Conservation (phyloP, 2,113 vertebrate species). For the Spizaetus ornatus region DNA sequence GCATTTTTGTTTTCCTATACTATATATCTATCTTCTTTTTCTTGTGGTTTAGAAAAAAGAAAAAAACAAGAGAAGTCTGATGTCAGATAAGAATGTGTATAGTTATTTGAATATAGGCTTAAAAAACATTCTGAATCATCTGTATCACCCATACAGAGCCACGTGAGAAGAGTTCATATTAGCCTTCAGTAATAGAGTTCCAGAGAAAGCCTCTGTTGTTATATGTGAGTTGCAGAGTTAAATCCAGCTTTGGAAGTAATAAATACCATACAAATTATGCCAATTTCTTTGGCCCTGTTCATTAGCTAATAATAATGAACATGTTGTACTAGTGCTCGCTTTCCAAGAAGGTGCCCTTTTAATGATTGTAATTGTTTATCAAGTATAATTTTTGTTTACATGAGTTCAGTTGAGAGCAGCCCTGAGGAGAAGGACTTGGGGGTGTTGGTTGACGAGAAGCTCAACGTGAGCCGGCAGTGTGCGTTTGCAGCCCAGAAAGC, state of each 20-base stretch:
- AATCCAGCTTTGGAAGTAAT: background rate
- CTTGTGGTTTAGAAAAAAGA: background rate
- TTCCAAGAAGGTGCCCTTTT: background rate
- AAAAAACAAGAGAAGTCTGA: background rate
- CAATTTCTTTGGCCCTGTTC: background rate
- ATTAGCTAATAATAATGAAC: background rate
- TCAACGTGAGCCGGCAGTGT: too few relatives aligned
- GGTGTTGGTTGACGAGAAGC: too few relatives aligned
- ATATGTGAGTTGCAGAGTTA: background rate
- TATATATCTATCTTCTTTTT: background rate
- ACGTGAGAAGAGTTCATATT: background rate
- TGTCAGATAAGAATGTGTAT: background rate
- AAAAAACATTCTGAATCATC: background rate
- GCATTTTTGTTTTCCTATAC: background rate
- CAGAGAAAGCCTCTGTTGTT: background rate
- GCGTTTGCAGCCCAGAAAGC: too few relatives aligned
- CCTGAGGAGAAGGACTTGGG: too few relatives aligned
- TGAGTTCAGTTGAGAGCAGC: background rate
- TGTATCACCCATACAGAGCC: background rate
- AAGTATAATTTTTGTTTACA: background rate
- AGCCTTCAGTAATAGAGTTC: background rate
- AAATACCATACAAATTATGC: background rate
- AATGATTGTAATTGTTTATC: background rate
- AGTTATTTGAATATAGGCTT: background rate
- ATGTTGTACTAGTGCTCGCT: background rate